Conservation (phyloP, 1,140 invertebrate genomes). For the Caenorhabditis briggsae region DNA sequence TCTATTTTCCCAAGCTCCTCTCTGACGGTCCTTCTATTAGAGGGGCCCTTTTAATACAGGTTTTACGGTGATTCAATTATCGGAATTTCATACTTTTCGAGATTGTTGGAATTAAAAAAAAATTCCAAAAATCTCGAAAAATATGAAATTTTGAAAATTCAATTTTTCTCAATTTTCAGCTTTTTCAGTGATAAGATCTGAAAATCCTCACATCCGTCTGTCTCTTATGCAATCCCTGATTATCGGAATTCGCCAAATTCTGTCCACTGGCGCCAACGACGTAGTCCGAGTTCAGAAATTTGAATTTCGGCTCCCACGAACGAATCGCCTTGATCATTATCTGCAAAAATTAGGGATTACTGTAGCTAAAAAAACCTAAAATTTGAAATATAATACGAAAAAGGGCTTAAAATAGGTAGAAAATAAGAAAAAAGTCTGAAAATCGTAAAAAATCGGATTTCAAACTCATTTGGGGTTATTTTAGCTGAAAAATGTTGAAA, state of each 20-base stretch:
- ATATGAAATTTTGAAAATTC: neutral
- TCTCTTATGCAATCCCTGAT: slow-evolving; percentile 65
- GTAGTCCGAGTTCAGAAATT: slow-evolving; percentile 72
- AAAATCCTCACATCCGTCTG: slow-evolving; percentile 68
- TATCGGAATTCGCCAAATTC: slow-evolving; percentile 67
- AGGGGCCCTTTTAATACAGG: too few species aligned
- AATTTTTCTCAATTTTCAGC: too few species aligned
- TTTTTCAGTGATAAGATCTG: neutral
- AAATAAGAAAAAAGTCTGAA: slow-evolving; percentile 47
- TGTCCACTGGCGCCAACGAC: slow-evolving; percentile 71
- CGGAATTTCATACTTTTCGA: too few species aligned
- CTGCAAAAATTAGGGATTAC: slow-evolving; percentile 64
- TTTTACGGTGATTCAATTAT: too few species aligned
- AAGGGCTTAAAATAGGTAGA: too few species aligned
- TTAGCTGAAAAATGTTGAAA: too few species aligned
- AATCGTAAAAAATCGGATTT: slow-evolving; percentile 30
- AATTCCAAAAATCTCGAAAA: neutral
- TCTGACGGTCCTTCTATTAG: too few species aligned
- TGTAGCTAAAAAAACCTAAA: too few species aligned
- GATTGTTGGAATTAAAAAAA: too few species aligned
- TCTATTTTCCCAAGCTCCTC: too few species aligned
- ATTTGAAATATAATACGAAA: too few species aligned
- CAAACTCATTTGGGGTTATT: too few species aligned
- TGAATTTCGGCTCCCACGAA: slow-evolving; percentile 67
- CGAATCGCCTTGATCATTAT: slow-evolving; percentile 67